These are phyloP conservation scores for Pseudococcus viburni DNA, from an alignment of 2,888 invertebrate genomes.

Conservation along the genomic window DNA sequence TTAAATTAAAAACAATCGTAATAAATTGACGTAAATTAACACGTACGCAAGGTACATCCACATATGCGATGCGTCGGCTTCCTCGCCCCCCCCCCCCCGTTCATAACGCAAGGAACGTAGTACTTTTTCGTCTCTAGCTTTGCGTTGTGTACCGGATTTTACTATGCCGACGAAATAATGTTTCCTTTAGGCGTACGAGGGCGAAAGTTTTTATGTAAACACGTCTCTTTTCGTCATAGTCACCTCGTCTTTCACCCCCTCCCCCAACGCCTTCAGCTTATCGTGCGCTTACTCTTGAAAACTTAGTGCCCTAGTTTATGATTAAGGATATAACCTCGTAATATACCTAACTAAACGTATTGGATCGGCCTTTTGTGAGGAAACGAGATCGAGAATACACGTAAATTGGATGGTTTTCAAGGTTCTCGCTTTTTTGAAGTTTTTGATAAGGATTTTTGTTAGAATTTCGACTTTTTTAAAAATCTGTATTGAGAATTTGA, in stretches of 20 bases:
- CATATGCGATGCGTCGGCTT: not conserved
- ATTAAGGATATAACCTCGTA: not conserved
- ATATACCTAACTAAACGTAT: not conserved
- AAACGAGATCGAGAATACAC: too few species aligned
- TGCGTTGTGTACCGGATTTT: not conserved
- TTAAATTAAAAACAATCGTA: slow-evolving; percentile 56
- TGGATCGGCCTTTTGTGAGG: not conserved
- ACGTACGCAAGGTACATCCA: slow-evolving; percentile 7
- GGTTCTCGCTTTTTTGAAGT: too few species aligned
- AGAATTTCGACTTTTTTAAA: too few species aligned
- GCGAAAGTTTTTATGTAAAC: slow-evolving; percentile 24
- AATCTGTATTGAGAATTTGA: too few species aligned
- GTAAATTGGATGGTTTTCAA: too few species aligned
- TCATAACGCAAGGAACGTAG: not conserved
- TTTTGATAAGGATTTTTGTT: too few species aligned
- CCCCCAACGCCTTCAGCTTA: not conserved
- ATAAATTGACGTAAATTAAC: slow-evolving; percentile 41
- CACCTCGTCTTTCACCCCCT: not conserved
- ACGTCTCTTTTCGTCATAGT: slow-evolving; percentile 10
- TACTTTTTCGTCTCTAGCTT: not conserved
- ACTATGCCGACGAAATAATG: not conserved
- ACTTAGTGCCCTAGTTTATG: not conserved
- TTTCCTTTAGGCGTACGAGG: slow-evolving; percentile 12
- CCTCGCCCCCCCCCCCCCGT: not conserved
- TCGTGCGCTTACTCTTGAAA: not conserved